Evolutionary conservation across 2,797 vertebrate species (phyloP), one percentile per base, ranked within the genome.

Genomic region (Periparus ater): DNA sequence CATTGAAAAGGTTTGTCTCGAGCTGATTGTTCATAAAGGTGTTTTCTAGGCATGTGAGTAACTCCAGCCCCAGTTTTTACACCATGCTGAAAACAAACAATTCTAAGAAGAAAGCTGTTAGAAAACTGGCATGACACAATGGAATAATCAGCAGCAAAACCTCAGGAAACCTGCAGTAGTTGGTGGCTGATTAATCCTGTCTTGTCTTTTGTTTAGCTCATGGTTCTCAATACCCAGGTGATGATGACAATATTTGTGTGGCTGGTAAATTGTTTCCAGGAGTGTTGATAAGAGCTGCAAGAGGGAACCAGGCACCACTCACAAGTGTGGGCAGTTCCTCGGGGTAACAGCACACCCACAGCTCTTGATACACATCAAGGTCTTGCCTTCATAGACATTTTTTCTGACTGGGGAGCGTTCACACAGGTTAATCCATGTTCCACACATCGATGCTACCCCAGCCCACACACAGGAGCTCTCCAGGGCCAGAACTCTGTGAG

Each of bases 351-450:
- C 5, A 1, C 45, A 63, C 8, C 68, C 80, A 32, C 22, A 61
- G 62, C 42, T 91, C 61, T 53, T 17, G 5, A 14, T 0, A 17
- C 34, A 47, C 45, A 29, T 29, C 26, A 44, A 47, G 32, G 26
- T 22, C 45, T 71, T 53, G 38, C 53, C 78, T 29, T 18, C 67
- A 48, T 25, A 32, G 62, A 36, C 36, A 25, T 48, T 48, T 72
- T 36, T 60, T 32, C 27, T 62, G 54, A 7, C 57, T 48, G 58
- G 38, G 38, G 18, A 72, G 32, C 2, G 3, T 23, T 89, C 71
- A 34, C 6, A 23, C 38, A 6, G 0, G 0, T 23, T 47, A 61
- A 51, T 25, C 3, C 0, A 27, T 2, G 34, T 40, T 51, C 53
- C 54, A 25, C 38, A 26, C 27, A 32, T 5, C 5, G 6, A n/a